Conservation (phyloP, 2,888 invertebrate species). For the Rugalucina vietnamica region DNA sequence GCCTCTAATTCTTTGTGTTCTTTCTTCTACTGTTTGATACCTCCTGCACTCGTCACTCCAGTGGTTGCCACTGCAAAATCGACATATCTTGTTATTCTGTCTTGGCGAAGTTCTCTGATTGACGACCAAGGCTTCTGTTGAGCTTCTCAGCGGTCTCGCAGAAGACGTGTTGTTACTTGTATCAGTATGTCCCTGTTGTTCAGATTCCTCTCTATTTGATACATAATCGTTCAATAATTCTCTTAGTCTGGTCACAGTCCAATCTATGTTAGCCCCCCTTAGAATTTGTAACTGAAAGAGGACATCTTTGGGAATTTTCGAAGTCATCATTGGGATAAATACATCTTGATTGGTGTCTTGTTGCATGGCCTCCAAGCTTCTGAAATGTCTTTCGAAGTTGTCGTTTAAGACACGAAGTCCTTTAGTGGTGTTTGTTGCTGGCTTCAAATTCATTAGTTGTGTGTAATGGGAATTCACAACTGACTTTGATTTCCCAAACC, state of each 20-base stretch:
- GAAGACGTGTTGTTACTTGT: neutral
- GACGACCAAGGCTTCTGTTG: neutral
- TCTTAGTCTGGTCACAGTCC: neutral
- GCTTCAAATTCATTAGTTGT: neutral
- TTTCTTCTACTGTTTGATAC: neutral
- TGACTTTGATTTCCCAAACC: neutral
- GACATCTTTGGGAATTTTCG: neutral
- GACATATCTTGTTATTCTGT: neutral
- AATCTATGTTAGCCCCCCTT: neutral
- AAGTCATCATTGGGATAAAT: neutral
- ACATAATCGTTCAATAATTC: neutral
- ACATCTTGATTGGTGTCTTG: neutral
- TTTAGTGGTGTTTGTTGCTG: neutral
- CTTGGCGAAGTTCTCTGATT: neutral
- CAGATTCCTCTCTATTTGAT: neutral
- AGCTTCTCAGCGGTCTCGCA: neutral
- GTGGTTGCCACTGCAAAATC: neutral
- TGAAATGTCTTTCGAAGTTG: neutral
- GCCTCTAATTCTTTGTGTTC: constrained; percentile 1
- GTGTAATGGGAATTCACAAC: neutral
- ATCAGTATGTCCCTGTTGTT: neutral
- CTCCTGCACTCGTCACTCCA: constrained; percentile 15
- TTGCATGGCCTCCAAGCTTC: neutral
- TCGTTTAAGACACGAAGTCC: neutral
- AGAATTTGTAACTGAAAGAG: neutral